Evolutionary conservation across 2,888 invertebrate genomes (phyloP).

Genomic region (Drymonia ruficornis): DNA sequence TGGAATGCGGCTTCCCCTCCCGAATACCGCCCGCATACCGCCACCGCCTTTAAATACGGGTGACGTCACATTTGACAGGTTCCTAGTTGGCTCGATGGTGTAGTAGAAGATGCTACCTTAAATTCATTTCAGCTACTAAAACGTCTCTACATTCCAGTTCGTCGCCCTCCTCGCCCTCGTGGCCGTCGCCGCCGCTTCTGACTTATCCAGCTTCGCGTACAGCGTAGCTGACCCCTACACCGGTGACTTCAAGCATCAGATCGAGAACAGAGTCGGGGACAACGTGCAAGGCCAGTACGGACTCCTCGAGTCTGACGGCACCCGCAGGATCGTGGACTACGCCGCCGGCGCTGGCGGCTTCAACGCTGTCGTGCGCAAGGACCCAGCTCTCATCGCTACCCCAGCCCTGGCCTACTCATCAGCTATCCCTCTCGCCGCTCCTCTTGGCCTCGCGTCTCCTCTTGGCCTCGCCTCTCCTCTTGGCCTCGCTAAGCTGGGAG

Average conservation of each 20-base stretch:
- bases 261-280: constrained; percentile 76
- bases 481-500: constrained; percentile 30
- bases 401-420: constrained; percentile 29
- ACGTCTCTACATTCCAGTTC: constrained; percentile 51
- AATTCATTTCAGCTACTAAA: background rate
- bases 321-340: constrained; percentile 82
- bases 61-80: no score
- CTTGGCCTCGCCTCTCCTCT: constrained; percentile 22
- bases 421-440: constrained; percentile 33
- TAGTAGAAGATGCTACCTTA: no score
- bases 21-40: no score
- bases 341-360: constrained; percentile 82
- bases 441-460: constrained; percentile 23
- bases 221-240: constrained; percentile 83
- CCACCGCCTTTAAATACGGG: no score
- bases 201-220: constrained; percentile 79
- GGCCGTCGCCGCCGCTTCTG: constrained; percentile 51
- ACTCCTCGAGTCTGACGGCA: constrained; percentile 81
- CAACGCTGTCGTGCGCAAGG: constrained; percentile 83
- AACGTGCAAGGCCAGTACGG: constrained; percentile 83
- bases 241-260: constrained; percentile 83
- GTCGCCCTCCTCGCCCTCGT: constrained; percentile 59
- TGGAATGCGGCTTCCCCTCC: no score
- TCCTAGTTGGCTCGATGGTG: no score
- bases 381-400: constrained; percentile 65